These are phyloP conservation scores for Agapornis canus DNA, from an alignment of 2,797 vertebrate genomes.

Conservation along the genomic window DNA sequence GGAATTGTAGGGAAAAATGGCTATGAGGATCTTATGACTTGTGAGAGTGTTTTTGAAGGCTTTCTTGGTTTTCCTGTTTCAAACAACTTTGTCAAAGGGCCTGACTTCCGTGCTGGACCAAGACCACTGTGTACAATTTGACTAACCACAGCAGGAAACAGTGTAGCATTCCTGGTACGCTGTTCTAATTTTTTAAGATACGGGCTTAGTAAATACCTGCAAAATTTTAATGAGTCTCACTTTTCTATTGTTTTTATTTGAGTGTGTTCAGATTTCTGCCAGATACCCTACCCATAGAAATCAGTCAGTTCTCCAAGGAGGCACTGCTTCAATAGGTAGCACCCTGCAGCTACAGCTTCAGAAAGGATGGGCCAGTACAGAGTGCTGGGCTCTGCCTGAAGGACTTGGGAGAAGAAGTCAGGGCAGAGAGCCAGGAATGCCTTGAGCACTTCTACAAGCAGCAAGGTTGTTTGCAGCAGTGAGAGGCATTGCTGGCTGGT, in stretches of 20 bases:
- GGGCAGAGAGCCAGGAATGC: not conserved
- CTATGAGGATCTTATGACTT: not conserved
- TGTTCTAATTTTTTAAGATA: not conserved
- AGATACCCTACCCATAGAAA: not conserved
- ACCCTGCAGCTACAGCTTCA: not conserved
- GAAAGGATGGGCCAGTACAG: not conserved
- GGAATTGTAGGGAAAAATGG: not conserved
- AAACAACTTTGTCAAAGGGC: not conserved
- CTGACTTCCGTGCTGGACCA: not conserved
- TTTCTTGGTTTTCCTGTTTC: not conserved
- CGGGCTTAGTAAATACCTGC: not conserved
- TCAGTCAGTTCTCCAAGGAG: not conserved
- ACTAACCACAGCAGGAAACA: not conserved
- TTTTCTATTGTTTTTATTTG: not conserved
- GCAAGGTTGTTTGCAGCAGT: not conserved
- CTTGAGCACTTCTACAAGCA: not conserved
- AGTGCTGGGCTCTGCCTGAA: not conserved
- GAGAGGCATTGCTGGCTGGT: not conserved
- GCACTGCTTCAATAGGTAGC: not conserved
- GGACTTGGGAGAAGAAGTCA: not conserved
- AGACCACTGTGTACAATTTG: accelerated
- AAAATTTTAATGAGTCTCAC: not conserved
- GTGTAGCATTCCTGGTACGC: not conserved
- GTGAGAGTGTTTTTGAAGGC: not conserved
- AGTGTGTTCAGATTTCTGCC: not conserved